A percentile compares a stretch with the other conserved stretches of the same genome.
phyloP scores from a whole-genome alignment of 2,888 invertebrate genomes.

The Monopis laevigella region DNA sequence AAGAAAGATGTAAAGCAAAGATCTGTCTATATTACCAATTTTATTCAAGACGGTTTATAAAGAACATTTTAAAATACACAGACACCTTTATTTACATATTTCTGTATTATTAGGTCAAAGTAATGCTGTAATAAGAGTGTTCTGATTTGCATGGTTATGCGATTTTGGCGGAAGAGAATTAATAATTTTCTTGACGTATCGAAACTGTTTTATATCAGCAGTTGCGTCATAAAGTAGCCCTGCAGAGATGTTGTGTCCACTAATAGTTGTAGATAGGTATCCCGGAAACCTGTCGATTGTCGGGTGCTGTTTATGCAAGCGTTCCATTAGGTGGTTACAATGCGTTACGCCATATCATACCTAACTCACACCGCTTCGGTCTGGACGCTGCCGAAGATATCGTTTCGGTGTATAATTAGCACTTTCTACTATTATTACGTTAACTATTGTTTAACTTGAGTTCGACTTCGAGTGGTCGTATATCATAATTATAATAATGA shows the following conservation, averaged over 20 bases:
- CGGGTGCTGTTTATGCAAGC: slow-evolving; percentile 52
- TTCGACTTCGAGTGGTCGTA: background rate
- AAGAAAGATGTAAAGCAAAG: too few species aligned
- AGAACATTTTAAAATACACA: too few species aligned
- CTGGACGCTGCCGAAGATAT: slow-evolving; percentile 4
- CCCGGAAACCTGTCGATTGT: slow-evolving; percentile 32
- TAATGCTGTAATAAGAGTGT: slow-evolving; percentile 5
- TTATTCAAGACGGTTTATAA: too few species aligned
- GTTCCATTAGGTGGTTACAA: slow-evolving; percentile 53
- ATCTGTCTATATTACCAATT: too few species aligned
- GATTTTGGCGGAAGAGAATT: slow-evolving; percentile 14
- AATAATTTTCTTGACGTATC: slow-evolving; percentile 9
- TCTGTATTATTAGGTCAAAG: background rate
- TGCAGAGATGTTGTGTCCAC: slow-evolving; percentile 10
- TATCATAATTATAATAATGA: slow-evolving; percentile 1
- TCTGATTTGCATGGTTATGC: slow-evolving; percentile 15
- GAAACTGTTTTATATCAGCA: slow-evolving; percentile 7
- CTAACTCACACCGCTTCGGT: slow-evolving; percentile 23
- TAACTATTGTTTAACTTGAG: slow-evolving; percentile 3
- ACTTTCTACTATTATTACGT: slow-evolving; percentile 10
- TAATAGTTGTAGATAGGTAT: slow-evolving; percentile 34
- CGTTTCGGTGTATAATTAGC: slow-evolving; percentile 3
- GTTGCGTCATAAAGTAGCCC: slow-evolving; percentile 11
- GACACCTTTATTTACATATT: too few species aligned
- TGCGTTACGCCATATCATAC: slow-evolving; percentile 45